Evolutionary conservation across 2,888 invertebrate genomes (phyloP).

Genomic region (Athalia circularis): DNA sequence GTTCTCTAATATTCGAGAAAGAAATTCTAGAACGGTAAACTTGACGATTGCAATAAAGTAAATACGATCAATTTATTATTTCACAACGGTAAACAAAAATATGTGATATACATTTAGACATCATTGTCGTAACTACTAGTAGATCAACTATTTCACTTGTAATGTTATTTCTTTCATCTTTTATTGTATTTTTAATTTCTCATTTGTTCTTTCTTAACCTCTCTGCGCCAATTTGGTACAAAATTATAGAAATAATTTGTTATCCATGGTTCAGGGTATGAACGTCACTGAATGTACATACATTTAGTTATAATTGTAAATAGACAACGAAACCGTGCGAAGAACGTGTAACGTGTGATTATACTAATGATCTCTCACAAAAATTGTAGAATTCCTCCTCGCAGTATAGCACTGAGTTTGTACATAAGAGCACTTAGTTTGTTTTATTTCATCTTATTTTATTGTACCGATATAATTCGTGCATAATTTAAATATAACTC

Average conservation of each 20-base stretch:
- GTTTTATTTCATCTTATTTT: conserved; percentile 12
- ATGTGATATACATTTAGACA: conserved; percentile 41
- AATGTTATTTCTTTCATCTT: background rate
- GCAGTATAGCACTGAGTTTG: background rate
- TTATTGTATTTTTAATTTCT: background rate
- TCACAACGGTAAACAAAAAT: conserved; percentile 2
- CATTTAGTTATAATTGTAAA: conserved; percentile 23
- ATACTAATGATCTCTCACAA: conserved; percentile 37
- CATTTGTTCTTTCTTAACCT: background rate
- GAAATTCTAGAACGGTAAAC: conserved; percentile 5
- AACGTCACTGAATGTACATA: background rate
- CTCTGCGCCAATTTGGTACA: conserved; percentile 35
- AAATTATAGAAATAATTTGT: conserved; percentile 34
- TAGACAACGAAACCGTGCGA: conserved; percentile 14
- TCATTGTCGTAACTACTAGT: conserved; percentile 13
- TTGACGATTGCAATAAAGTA: conserved; percentile 31
- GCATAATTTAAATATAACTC: conserved; percentile 1
- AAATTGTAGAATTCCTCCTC: background rate
- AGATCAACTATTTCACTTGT: background rate
- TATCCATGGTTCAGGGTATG: background rate
- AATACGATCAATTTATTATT: conserved; percentile 25
- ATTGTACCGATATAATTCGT: conserved; percentile 3
- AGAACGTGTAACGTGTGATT: conserved; percentile 33
- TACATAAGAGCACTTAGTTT: conserved; percentile 3
- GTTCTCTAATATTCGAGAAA: background rate